Percentiles rank a stretch among this genome's conserved stretches.
phyloP scores from a whole-genome alignment of 2,113 vertebrate genomes.

The Phyllostomus hastatus region DNA sequence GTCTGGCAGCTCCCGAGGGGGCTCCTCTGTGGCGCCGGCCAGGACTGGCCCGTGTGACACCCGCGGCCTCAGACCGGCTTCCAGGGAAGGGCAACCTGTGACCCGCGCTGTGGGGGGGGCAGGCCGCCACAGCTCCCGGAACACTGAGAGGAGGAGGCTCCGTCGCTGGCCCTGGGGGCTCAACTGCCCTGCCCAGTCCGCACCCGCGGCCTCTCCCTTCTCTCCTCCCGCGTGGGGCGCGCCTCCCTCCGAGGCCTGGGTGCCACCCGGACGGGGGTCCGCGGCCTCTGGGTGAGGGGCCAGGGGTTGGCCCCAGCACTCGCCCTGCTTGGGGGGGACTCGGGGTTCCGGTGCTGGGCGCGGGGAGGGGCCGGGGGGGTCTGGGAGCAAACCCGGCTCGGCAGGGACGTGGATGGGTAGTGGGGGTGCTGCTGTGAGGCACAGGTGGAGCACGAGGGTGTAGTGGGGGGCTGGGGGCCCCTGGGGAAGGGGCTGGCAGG shows the following conservation, averaged over 20 bases:
- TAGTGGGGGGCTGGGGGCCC: not conserved
- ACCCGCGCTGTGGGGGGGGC: not conserved
- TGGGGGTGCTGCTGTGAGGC: not conserved
- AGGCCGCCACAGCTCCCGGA: not conserved
- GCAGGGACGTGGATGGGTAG: not conserved
- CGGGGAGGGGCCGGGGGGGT: not conserved
- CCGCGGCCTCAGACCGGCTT: not conserved
- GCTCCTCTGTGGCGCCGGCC: too few species aligned
- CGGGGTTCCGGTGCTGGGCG: not conserved
- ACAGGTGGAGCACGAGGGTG: too few species aligned
- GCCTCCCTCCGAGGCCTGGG: not conserved
- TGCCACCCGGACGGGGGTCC: not conserved
- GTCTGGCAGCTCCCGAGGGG: fast-evolving
- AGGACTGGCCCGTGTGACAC: not conserved
- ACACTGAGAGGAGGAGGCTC: not conserved
- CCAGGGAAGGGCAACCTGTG: not conserved
- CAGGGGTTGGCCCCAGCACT: not conserved
- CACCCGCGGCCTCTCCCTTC: too few species aligned
- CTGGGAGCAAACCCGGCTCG: not conserved
- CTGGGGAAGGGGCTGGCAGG: not conserved
- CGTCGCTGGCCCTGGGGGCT: not conserved
- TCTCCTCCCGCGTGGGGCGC: not conserved
- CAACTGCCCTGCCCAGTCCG: fast-evolving
- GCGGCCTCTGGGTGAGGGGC: not conserved
- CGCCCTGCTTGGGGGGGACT: too few species aligned